phyloP scores from a whole-genome alignment of 2,888 invertebrate genomes.

The Leucophora obtusa region DNA sequence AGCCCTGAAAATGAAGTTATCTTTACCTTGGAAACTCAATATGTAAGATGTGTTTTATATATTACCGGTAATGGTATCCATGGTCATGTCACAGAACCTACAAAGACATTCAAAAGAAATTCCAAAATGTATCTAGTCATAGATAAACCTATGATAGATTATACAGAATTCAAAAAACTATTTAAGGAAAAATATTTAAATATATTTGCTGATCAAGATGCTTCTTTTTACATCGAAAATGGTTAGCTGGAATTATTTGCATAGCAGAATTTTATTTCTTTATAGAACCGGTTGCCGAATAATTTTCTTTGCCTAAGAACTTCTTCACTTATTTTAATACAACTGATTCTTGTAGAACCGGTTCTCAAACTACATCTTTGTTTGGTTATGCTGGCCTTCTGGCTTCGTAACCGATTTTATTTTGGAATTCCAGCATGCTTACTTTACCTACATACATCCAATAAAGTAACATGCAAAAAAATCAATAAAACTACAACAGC shows the following conservation, averaged over 20 bases:
- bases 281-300: no score
- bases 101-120: conserved; percentile 66
- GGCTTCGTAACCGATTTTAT: no score
- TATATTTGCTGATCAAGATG: conserved; percentile 75
- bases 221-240: conserved; percentile 72
- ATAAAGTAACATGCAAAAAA: no score
- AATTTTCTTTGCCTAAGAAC: no score
- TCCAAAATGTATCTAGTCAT: conserved; percentile 71
- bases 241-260: conserved; percentile 56
- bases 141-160: conserved; percentile 69
- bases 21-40: conserved; percentile 69
- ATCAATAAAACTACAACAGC: no score
- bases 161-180: conserved; percentile 71
- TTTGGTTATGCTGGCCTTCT: no score
- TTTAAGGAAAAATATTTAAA: conserved; percentile 72
- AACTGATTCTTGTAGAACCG: no score
- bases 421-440: no score
- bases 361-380: no score
- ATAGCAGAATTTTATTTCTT: background rate
- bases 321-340: no score
- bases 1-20: conserved; percentile 69
- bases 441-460: no score
- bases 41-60: conserved; percentile 70
- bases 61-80: conserved; percentile 69
- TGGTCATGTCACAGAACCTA: conserved; percentile 70